Percentiles rank a stretch among this genome's conserved stretches.
Evolutionary conservation across 2,797 vertebrate species (phyloP).

Genomic region (Natrix natrix): DNA sequence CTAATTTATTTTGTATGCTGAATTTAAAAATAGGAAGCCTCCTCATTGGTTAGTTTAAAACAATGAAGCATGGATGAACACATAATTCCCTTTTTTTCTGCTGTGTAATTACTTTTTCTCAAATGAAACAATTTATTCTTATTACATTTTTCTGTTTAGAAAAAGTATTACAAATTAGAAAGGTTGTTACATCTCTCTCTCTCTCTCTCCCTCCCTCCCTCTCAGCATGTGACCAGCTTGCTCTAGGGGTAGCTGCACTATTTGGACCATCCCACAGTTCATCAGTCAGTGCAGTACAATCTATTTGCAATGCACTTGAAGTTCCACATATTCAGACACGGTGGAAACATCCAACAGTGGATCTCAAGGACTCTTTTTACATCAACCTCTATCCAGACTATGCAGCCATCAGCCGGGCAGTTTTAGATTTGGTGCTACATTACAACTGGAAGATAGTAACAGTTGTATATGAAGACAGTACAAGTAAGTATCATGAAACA

Average conservation of each 20-base stretch:
- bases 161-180: neutral
- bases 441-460: constrained; percentile 96
- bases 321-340: constrained; percentile 97
- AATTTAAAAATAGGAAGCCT: constrained; percentile 1
- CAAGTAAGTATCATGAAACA: constrained; percentile 73
- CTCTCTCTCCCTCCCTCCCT: neutral
- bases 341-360: constrained; percentile 94
- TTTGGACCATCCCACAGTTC: constrained; percentile 96
- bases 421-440: constrained; percentile 92
- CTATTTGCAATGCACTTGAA: constrained; percentile 96
- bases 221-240: constrained; percentile 93
- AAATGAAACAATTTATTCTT: neutral
- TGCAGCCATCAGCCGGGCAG: constrained; percentile 88
- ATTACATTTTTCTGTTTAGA: neutral
- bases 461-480: constrained; percentile 96
- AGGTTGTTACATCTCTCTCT: accelerated
- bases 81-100: neutral
- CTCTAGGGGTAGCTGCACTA: constrained; percentile 91
- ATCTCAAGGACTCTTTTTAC: constrained; percentile 93
- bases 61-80: neutral
- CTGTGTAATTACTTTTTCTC: accelerated
- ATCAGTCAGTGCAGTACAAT: constrained; percentile 94
- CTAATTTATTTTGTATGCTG: constrained; percentile 9
- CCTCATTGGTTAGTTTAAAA: constrained; percentile 19
- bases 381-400: constrained; percentile 97